Conservation (phyloP, 2,113 vertebrate species). For the Micronycteris hirsuta region DNA sequence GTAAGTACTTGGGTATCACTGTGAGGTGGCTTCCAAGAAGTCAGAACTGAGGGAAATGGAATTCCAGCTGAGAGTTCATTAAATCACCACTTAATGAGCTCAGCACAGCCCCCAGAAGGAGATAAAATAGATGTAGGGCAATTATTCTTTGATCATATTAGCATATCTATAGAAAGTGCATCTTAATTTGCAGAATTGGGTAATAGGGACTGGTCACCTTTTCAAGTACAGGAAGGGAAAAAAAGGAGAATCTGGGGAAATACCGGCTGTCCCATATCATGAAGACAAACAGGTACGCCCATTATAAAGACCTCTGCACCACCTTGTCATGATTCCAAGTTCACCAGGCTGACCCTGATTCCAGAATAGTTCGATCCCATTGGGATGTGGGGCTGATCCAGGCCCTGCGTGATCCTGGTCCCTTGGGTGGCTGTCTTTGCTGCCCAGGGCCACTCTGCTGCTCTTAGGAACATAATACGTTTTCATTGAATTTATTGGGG, state of each 20-base stretch:
- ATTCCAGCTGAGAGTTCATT: constrained; percentile 65
- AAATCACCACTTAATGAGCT: constrained; percentile 65
- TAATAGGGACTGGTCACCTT: neutral
- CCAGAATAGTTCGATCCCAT: neutral
- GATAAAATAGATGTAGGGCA: constrained; percentile 43
- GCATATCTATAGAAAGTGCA: constrained; percentile 29
- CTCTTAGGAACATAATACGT: neutral
- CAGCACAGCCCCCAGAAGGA: constrained; percentile 11
- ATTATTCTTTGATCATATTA: constrained; percentile 60
- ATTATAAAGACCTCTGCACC: neutral
- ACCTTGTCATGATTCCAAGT: neutral
- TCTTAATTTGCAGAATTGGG: constrained; percentile 21
- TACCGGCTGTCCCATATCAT: neutral
- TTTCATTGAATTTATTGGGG: no score
- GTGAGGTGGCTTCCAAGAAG: constrained; percentile 53
- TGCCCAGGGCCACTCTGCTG: neutral
- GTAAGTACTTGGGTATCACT: constrained; percentile 37
- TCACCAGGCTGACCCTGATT: neutral
- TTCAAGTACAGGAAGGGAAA: neutral
- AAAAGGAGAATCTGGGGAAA: neutral
- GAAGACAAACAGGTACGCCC: neutral
- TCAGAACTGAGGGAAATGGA: constrained; percentile 53
- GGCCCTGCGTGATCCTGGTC: neutral
- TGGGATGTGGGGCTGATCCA: neutral
- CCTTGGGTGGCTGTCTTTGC: neutral